Evolutionary conservation across 2,888 invertebrate genomes (phyloP), one percentile per base, ranked within the genome.

Genomic region (Cheilosia vernalis): DNA sequence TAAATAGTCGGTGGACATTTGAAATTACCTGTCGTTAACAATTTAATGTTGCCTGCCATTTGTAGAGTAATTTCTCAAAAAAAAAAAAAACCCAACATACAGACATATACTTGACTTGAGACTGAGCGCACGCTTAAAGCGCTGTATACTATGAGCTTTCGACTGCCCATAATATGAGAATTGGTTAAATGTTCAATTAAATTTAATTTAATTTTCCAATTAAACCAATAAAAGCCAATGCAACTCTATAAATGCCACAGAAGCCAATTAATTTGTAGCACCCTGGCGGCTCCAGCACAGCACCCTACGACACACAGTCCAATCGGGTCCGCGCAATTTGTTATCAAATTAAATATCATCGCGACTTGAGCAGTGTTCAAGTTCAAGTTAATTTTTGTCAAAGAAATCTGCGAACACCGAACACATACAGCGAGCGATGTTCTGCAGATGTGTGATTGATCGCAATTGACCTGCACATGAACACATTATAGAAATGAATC

Each of bases 181-280:
- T 37, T 61, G 77, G 56, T 72, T 66, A 64, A 79, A 49, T 64
- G 79, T 64, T 85, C 72, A 85, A 85, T 85, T 72, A 72, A 85
- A 74, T 33, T 80, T 72, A 85, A 85, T 81, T 85, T 76, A 70
- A 85, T 85, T 85, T 85, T 51, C 81, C 85, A 81, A 77, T 85
- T 85, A 81, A 81, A 81, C 67, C 76, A 85, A 81, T 85, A 76
- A 80, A 70, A 67, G 30, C 53, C 66, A 76, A 80, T 80, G 84
- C 76, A 70, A 69, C 76, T 82, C 77, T 77, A 76, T 66, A 70
- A 85, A 80, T 44, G 66, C 66, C 69, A 37, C 37, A 64, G 64
- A 60, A 73, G 72, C 60, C 51, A 85, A 72, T 69, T 70, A 72
- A 80, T 61, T 84, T 84, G 40, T 70, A 66, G 30, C 66, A 58